These are phyloP conservation scores for Thereva unica DNA, from an alignment of 2,888 invertebrate genomes.

Conservation along the genomic window DNA sequence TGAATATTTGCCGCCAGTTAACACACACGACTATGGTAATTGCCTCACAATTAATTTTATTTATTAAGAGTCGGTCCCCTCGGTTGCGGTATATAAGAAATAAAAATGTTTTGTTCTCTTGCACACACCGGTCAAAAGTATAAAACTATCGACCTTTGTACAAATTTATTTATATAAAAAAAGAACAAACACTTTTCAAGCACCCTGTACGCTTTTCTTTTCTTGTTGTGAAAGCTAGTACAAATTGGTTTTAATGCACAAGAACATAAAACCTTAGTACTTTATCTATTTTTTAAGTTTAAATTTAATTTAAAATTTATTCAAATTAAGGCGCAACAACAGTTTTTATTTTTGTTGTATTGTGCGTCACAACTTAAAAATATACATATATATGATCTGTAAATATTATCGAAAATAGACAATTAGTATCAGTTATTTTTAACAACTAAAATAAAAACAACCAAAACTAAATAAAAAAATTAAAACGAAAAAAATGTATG, in stretches of 20 bases:
- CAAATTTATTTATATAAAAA: too few species aligned
- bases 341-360: too few species aligned
- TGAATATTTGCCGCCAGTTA: too few species aligned
- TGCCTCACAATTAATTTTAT: background rate
- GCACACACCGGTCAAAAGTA: slow-evolving; percentile 1
- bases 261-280: slow-evolving; percentile 13
- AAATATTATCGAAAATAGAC: slow-evolving; percentile 28
- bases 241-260: slow-evolving; percentile 22
- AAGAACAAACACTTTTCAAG: background rate
- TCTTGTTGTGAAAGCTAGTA: slow-evolving; percentile 7
- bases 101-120: background rate
- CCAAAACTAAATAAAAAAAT: too few species aligned
- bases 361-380: too few species aligned
- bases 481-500: too few species aligned
- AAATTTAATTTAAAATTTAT: too few species aligned
- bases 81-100: background rate
- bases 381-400: slow-evolving; percentile 4
- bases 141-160: slow-evolving; percentile 7
- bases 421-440: too few species aligned
- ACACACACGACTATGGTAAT: background rate
- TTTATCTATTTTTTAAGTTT: background rate
- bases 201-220: slow-evolving; percentile 8
- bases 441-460: too few species aligned
- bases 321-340: background rate
- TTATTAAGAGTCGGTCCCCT: background rate